A percentile compares a stretch with the other conserved stretches of the same genome.
Conservation (phyloP, 2,797 vertebrate species). For the Microctenopoma lineatum region DNA sequence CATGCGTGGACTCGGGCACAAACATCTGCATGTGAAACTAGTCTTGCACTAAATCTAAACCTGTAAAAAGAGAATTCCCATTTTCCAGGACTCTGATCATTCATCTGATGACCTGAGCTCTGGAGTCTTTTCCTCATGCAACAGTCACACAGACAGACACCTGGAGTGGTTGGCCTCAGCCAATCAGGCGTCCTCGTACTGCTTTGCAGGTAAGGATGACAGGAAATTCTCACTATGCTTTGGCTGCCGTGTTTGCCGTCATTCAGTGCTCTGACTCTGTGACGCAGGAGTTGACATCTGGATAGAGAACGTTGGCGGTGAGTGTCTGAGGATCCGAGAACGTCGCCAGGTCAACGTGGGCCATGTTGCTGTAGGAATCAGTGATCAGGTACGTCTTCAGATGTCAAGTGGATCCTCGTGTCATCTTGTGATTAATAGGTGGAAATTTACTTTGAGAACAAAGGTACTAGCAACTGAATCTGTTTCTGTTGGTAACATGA, state of each 20-base stretch:
- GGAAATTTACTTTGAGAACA: too few relatives aligned
- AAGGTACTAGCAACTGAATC: too few relatives aligned
- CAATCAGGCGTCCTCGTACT: conserved; percentile 82
- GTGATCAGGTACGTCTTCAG: conserved; percentile 83
- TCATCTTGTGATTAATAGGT: too few relatives aligned
- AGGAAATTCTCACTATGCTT: rapidly evolving
- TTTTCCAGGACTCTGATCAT: conserved; percentile 85
- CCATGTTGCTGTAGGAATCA: conserved; percentile 93
- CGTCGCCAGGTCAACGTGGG: conserved; percentile 90
- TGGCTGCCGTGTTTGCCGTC: not conserved
- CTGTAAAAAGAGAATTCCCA: not conserved
- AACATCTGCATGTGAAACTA: rapidly evolving
- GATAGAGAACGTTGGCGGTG: conserved; percentile 90
- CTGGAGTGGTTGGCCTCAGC: conserved; percentile 86
- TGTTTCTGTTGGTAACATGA: too few relatives aligned
- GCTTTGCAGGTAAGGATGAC: conserved; percentile 85
- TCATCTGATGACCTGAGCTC: conserved; percentile 95
- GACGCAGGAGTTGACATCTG: conserved; percentile 91
- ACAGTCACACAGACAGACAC: conserved; percentile 85
- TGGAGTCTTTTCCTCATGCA: conserved; percentile 91
- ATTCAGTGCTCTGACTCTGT: not conserved
- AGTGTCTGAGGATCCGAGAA: conserved; percentile 92
- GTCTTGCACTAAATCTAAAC: not conserved
- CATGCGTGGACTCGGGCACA: not conserved
- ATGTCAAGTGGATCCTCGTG: not conserved